Evolutionary conservation across 2,888 invertebrate genomes (phyloP), one percentile per base, ranked within the genome.

Genomic region (Carterocephalus palaemon): DNA sequence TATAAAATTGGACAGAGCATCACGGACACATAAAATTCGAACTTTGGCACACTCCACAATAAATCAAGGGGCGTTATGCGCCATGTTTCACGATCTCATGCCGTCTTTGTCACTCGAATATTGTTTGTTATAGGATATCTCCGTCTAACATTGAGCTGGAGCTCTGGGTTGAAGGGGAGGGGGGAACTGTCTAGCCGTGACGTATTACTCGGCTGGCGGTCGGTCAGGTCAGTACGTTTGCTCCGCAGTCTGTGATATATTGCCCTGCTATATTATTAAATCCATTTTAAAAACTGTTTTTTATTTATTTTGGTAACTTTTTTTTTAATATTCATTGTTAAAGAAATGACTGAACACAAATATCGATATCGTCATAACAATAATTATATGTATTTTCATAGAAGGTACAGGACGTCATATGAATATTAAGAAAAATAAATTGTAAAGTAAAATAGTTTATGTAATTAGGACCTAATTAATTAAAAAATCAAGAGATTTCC

Each of bases 51-150:
- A 79, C 76, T 76, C 54, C 49, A 77, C 72, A 70, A 87, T 88
- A 85, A 88, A 88, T 88, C 86, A 87, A 83, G 86, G 84, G 86
- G 87, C 86, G 88, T 86, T 85, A 83, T 88, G 78, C 87, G 87
- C 88, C 88, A 88, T 88, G 86, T 87, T 88, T 85, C 82, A 86
- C 79, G 72, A 75, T 77, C 66, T 70, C 65, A 59, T 62, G 65
- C 70, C 62, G 60, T 82, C 80, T 75, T 77, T 74, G 64, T 86
- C 75, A 53, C 77, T 68, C 85, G 61, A 60, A 56, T 46, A 57
- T 53, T 51, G 67, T 69, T 67, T 61, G 62, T 67, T 57, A 70
- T 82, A 60, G 58, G 65, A 65, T 64, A 65, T 82, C 80, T 66
- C 77, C 49, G 68, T 82, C 71, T 74, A 64, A 65, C 76, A 64